Evolutionary conservation across 2,113 vertebrate genomes (phyloP).

Genomic region (Ahaetulla prasina): DNA sequence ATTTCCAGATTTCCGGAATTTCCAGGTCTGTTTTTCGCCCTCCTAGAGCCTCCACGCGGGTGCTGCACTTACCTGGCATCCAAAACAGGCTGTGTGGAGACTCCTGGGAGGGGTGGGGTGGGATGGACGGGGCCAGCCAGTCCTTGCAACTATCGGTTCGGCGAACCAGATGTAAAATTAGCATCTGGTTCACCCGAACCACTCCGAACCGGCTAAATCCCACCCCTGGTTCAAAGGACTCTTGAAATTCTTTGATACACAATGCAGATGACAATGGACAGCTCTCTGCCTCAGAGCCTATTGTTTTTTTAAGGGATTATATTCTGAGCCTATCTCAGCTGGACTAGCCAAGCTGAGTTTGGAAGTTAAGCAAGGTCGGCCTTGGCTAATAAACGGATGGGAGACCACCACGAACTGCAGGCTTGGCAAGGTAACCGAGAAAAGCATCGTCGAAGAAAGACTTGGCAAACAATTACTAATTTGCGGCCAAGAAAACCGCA

Average conservation of each 20-base stretch:
- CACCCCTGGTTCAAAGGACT: neutral
- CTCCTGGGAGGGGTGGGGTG: too few relatives aligned
- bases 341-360: neutral
- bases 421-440: neutral
- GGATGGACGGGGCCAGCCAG: too few relatives aligned
- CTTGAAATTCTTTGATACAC: neutral
- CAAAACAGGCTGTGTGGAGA: too few relatives aligned
- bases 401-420: neutral
- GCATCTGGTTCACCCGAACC: too few relatives aligned
- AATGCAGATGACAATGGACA: neutral
- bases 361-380: neutral
- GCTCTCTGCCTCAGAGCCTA: neutral
- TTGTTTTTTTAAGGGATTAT: neutral
- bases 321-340: neutral
- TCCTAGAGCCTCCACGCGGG: too few relatives aligned
- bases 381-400: neutral
- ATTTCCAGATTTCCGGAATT: too few relatives aligned
- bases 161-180: too few relatives aligned
- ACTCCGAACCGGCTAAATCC: too few relatives aligned
- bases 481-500: neutral
- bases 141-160: too few relatives aligned
- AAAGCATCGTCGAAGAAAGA: neutral
- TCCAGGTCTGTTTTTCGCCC: too few relatives aligned
- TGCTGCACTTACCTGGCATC: too few relatives aligned
- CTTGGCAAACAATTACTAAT: neutral